Conservation (phyloP, 2,113 vertebrate genomes). For the Meriones unguiculatus region DNA sequence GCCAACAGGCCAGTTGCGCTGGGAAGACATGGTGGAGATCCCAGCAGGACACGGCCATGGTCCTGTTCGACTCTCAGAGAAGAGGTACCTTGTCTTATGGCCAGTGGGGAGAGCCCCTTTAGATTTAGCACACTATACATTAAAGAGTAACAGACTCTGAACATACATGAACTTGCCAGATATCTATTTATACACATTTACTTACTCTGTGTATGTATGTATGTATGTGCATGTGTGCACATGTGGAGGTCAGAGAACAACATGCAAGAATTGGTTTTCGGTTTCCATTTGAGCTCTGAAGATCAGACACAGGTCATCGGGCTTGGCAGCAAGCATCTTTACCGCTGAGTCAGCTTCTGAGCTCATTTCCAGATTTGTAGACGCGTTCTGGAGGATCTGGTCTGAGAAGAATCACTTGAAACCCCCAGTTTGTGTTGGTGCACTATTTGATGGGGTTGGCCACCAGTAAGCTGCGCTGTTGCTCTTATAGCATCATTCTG, state of each 20-base stretch:
- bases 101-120: background rate
- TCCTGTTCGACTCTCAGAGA: conserved; percentile 12
- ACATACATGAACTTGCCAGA: conserved; percentile 22
- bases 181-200: background rate
- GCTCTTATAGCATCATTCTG: conserved; percentile 26
- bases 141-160: background rate
- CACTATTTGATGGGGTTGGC: background rate
- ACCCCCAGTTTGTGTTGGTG: background rate
- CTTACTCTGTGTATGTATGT: background rate
- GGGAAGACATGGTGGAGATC: background rate
- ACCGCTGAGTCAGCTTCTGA: background rate
- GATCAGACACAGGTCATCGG: background rate
- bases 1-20: background rate
- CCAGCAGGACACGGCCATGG: background rate
- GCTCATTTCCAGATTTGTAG: conserved; percentile 2
- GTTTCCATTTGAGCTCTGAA: background rate
- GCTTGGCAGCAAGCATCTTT: background rate
- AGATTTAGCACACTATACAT: conserved; percentile 11
- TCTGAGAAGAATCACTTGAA: background rate
- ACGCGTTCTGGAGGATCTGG: conserved; percentile 3
- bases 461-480: background rate
- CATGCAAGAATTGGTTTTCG: background rate
- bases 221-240: no score
- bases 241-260: background rate
- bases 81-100: background rate